Evolutionary conservation across 2,888 invertebrate genomes (phyloP), one percentile per base, ranked within the genome.

Genomic region (Pelosia muscerda): DNA sequence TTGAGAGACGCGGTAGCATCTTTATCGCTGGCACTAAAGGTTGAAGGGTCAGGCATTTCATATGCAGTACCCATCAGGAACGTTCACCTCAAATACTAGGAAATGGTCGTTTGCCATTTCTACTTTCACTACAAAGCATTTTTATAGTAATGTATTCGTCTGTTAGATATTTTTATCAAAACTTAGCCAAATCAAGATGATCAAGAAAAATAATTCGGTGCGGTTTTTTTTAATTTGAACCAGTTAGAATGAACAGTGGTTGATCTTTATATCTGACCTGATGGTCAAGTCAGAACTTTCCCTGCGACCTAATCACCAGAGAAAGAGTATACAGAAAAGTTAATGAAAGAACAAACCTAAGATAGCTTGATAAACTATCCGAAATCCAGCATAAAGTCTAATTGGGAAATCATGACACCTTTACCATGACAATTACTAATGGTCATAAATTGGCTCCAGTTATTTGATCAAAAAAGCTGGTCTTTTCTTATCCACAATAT

Each of bases 121-220:
- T 80, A 85, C 87, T 90, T 89, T 90, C 88, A 82, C 87, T 77
- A 66, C 76, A 74, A 69, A 73, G 76, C 72, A 75, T 78, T 75
- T 76, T 77, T 73, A 73, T 67, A 68, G 68, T 65, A 65, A 66
- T 67, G 28, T 28, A 11, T 22, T 8, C 49, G 25, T 64, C 22
- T 10, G 15, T 34, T 31, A 22, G 31, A 31, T 11, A 11, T 13
- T 15, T 38, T 38, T 59, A 23, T 23, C 34, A 8, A n/a, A 49
- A n/a, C 8, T 49, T 19, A 5, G 42, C 8, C 15, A 38, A 42
- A 2, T 19, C 19, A 19, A 31, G 31, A 31, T 10, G 28, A 38
- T 19, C 42, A 42, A 19, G 19, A 11, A 38, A 38, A 38, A 38
- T 0, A 38, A 15, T 15, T 6, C 38, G 1, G 5, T 15, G 15